Base-by-base conservation (phyloP, 2,888 invertebrate genomes). In the Bembecia ichneumoniformis region DNA sequence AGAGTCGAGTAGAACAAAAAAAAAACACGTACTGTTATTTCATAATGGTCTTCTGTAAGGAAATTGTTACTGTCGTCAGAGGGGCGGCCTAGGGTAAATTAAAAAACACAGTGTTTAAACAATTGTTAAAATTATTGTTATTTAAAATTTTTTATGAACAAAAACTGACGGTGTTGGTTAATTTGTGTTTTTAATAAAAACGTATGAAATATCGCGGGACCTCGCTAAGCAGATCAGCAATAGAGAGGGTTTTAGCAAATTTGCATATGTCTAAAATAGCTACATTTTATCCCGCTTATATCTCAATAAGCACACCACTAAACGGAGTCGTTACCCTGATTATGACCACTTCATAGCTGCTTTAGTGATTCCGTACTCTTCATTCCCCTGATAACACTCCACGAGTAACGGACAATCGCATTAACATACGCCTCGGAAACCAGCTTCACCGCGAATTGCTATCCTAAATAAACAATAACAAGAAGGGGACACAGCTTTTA, bases 401-500 rank as follows among this genome's bases (percentile, higher is more conserved):
- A 71, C 64, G 75, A 73, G 63, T 40, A 40, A 66, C 66, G 64
- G 68, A 79, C 79, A 84, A 87, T 87, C 86, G 80, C 75, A 82
- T 87, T 83, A 83, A 64, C 59, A 62, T 75, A 80, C 75, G 82
- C 82, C 76, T 83, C 84, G 79, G 79, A 84, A 82, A 80, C 75
- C 70, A 67, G 75, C 74, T 80, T 74, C 68, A 74, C 82, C 74
- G 70, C 79, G 74, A 80, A 79, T 79, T 71, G 75, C 74, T 76
- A 75, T 82, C 86, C 86, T 86, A 87, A 86, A 86, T 81, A 87
- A 86, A 87, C 86, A 87, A 86, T 84, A 83, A 82, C 78, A 80
- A 64, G 69, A 55, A 70, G 72, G 79, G 81, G 78, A 77, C 71
- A 71, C 67, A 69, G 82, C 84, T 84, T 84, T 84, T 80, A 82